Base-by-base conservation (phyloP, 2,797 vertebrate species). In the Takifugu rubripes region DNA sequence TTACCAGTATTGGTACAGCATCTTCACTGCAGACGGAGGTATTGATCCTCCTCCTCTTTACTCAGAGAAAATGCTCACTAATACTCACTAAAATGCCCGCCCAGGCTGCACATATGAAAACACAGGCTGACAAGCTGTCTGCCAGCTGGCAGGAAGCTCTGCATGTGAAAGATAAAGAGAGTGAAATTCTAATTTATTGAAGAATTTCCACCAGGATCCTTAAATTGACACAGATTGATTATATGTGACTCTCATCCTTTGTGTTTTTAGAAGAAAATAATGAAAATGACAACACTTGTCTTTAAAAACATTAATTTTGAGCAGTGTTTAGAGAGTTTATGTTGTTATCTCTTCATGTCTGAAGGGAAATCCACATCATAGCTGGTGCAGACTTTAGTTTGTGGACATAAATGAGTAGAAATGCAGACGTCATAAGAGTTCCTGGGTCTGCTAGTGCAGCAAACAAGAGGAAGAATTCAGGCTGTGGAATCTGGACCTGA, bases 311-410 rank as follows among this genome's bases (percentile, higher is more conserved):
- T 16, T 15, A 44, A 2, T 44, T 16, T n/a, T 5, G 15, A 44
- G 16, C 33, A 1, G 9, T 36, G 5, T 6, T 33, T 9, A 25
- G 26, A 50, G 45, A 33, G 49, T 68, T 66, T 52, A 48, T 44
- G 21, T n/a, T 31, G 44, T 54, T 54, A 26, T 42, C 24, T 46
- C 25, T 25, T 16, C 46, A 50, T 66, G 67, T 65, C 24, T 43
- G 49, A 74, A 85, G 79, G 85, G 72, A 60, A 82, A 87, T 83
- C 63, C 54, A 40, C 62, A 49, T 65, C 69, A 51, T 21, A 55
- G 73, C 54, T 52, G 29, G 57, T 47, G 61, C 67, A 68, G 74
- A 77, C 72, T 74, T 78, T 55, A 56, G 45, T 79, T 68, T 68
- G 44, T 59, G 50, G 15, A 15, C 49, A n/a, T 47, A 64, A 58